A percentile compares a stretch with the other conserved stretches of the same genome.
phyloP scores from a whole-genome alignment of 2,113 vertebrate species.

The Chamaea fasciata region DNA sequence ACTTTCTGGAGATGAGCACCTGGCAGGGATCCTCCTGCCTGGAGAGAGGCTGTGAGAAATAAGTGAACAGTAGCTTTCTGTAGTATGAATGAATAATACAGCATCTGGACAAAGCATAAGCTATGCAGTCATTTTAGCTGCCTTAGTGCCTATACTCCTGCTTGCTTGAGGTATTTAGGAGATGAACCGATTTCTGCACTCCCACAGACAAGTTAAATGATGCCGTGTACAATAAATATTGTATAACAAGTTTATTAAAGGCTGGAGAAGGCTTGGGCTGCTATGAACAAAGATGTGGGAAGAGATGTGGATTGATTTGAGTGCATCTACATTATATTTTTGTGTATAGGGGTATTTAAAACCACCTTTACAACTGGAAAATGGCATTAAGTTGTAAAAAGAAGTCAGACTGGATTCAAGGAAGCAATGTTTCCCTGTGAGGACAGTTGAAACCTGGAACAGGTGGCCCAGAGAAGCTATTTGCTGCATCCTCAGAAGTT shows the following conservation, averaged over 20 bases:
- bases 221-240: background rate
- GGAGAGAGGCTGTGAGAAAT: background rate
- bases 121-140: background rate
- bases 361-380: background rate
- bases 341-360: background rate
- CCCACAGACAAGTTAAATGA: background rate
- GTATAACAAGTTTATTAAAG: slow-evolving; percentile 19
- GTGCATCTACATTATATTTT: background rate
- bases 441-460: background rate
- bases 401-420: background rate
- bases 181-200: background rate
- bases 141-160: background rate
- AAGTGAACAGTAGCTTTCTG: background rate
- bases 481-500: background rate
- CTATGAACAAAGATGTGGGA: slow-evolving; percentile 3
- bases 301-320: background rate
- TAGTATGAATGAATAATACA: background rate
- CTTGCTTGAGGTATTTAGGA: background rate
- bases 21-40: background rate
- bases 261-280: background rate
- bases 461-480: background rate
- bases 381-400: background rate
- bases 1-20: background rate
- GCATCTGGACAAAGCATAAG: background rate
- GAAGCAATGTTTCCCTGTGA: background rate